Percentiles rank a stretch among this genome's conserved stretches.
Evolutionary conservation across 2,888 invertebrate genomes (phyloP).

Genomic region (Azorinus chamasolen): DNA sequence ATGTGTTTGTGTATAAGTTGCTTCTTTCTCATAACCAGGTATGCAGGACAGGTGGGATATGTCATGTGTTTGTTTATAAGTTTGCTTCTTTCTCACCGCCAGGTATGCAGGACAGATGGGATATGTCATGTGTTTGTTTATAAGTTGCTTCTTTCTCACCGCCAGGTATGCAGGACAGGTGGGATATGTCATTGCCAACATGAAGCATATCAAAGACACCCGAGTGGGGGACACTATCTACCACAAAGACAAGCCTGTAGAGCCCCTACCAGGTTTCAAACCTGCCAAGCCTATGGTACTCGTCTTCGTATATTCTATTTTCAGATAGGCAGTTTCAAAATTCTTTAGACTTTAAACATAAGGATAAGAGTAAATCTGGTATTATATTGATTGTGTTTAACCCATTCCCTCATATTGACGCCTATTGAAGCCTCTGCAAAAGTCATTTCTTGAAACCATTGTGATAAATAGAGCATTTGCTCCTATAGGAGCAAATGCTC

Average conservation of each 20-base stretch:
- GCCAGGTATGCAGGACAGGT: slow-evolving; percentile 94
- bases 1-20: too few relatives aligned
- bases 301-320: background rate
- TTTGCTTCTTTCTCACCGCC: slow-evolving; percentile 3
- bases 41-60: slow-evolving; percentile 97
- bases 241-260: slow-evolving; percentile 87
- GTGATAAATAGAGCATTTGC: too few relatives aligned
- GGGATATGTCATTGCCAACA: slow-evolving; percentile 94
- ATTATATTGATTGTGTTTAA: too few relatives aligned
- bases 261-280: slow-evolving; percentile 90
- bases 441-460: too few relatives aligned
- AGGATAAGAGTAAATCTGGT: too few relatives aligned
- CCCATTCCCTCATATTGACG: too few relatives aligned
- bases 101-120: slow-evolving; percentile 96
- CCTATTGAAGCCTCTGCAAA: too few relatives aligned
- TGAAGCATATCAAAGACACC: slow-evolving; percentile 92
- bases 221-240: slow-evolving; percentile 93
- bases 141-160: background rate
- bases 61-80: too few relatives aligned
- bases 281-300: slow-evolving; percentile 91
- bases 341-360: background rate
- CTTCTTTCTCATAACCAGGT: slow-evolving; percentile 80
- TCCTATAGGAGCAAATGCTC: too few relatives aligned
- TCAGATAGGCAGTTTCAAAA: background rate
- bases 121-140: too few relatives aligned